These are phyloP conservation scores for Eurosta solidaginis DNA, from an alignment of 1,140 invertebrate genomes.

Conservation along the genomic window DNA sequence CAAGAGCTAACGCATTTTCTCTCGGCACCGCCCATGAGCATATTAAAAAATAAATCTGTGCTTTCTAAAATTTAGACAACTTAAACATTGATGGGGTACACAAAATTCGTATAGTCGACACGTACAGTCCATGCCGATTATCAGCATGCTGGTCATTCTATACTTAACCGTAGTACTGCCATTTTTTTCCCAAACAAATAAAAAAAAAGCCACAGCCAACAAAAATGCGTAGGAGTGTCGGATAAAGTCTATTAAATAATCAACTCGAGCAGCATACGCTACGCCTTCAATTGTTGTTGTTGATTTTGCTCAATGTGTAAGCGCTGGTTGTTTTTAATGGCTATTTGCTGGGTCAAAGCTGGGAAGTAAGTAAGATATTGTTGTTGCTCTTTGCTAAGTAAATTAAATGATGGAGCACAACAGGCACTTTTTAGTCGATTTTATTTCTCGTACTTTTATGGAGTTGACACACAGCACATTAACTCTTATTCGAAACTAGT, in stretches of 20 bases:
- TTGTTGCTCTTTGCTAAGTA: constrained; percentile 43
- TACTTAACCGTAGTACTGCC: neutral
- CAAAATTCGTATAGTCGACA: constrained; percentile 3
- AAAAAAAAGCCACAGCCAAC: neutral
- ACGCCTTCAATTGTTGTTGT: neutral
- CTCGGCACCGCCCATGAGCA: no score
- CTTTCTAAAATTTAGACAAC: no score
- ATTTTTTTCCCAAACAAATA: neutral
- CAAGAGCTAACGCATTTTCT: no score
- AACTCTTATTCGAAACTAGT: no score
- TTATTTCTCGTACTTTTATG: no score
- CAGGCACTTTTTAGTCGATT: neutral
- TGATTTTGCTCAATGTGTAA: neutral
- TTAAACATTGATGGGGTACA: no score
- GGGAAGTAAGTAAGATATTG: no score
- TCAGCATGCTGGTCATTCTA: neutral
- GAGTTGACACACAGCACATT: no score
- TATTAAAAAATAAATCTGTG: no score
- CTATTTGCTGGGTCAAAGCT: neutral
- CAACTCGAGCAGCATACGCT: neutral
- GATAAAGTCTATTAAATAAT: constrained; percentile 35
- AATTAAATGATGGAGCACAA: constrained; percentile 55
- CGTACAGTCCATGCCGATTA: neutral
- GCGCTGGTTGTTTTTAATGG: constrained; percentile 33
- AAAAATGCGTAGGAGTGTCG: neutral